A percentile compares a stretch with the other conserved stretches of the same genome.
phyloP scores from a whole-genome alignment of 2,888 invertebrate genomes.

The Luperina testacea region DNA sequence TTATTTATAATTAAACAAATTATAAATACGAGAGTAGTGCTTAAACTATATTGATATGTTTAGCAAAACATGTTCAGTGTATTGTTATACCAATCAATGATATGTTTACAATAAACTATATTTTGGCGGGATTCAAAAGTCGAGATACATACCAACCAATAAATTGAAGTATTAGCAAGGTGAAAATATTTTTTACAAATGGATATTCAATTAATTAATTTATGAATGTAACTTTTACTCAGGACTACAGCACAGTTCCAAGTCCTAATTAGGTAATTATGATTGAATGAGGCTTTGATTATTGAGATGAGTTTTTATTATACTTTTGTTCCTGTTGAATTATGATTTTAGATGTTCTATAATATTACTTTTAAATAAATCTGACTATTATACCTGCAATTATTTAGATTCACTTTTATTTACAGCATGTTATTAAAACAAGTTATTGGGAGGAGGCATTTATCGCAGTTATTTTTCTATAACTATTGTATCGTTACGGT shows the following conservation, averaged over 20 bases:
- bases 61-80: constrained; percentile 29
- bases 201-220: constrained; percentile 46
- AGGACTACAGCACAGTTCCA: constrained; percentile 47
- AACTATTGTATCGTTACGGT: constrained; percentile 12
- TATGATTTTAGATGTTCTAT: constrained; percentile 53
- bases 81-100: constrained; percentile 24
- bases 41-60: constrained; percentile 35
- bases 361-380: constrained; percentile 45
- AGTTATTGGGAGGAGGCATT: constrained; percentile 21
- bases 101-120: constrained; percentile 15
- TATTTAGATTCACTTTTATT: constrained; percentile 55
- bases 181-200: constrained; percentile 53
- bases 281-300: constrained; percentile 55
- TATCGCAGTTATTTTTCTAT: constrained; percentile 38
- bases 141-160: constrained; percentile 27
- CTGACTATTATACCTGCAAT: constrained; percentile 48
- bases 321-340: constrained; percentile 53
- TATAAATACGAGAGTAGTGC: constrained; percentile 28
- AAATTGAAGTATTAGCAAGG: constrained; percentile 55
- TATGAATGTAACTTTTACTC: constrained; percentile 48
- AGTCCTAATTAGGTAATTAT: constrained; percentile 35
- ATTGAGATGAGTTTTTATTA: constrained; percentile 48
- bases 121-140: constrained; percentile 3
- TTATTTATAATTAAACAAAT: constrained; percentile 22
- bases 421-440: constrained; percentile 44